Percentiles rank a stretch among this genome's conserved stretches.
These are phyloP conservation scores for Heliconius congener DNA, from an alignment of 1,140 invertebrate genomes.

Conservation along the genomic window DNA sequence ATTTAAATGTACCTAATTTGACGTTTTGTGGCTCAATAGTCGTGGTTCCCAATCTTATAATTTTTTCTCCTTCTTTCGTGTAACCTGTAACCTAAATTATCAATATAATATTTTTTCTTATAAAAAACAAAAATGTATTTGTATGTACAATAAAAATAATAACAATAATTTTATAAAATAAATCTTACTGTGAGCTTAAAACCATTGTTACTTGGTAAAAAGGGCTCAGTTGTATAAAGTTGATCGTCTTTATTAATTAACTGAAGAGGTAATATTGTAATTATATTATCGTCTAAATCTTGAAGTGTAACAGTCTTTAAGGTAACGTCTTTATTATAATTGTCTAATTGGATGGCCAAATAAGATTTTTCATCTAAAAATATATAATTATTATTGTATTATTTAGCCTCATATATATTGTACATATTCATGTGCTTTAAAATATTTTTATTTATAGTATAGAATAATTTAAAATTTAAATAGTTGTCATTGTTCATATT, in stretches of 20 bases:
- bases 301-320: constrained; percentile 44
- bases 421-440: too few relatives aligned
- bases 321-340: constrained; percentile 35
- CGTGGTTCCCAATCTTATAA: constrained; percentile 46
- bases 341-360: constrained; percentile 45
- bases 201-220: constrained; percentile 38
- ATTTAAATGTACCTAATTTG: background rate
- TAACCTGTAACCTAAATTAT: constrained; percentile 47
- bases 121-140: too few relatives aligned
- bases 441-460: too few relatives aligned
- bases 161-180: background rate
- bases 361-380: constrained; percentile 40
- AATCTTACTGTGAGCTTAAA: constrained; percentile 53
- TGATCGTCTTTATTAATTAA: constrained; percentile 41
- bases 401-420: too few relatives aligned
- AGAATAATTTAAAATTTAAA: too few relatives aligned
- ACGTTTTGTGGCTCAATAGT: constrained; percentile 43
- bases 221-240: constrained; percentile 45
- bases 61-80: constrained; percentile 29
- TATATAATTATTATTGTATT: background rate
- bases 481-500: background rate
- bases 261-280: constrained; percentile 35
- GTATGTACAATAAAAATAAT: background rate
- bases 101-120: background rate
- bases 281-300: constrained; percentile 42